phyloP scores from a whole-genome alignment of 2,113 vertebrate genomes.

The Nyctereutes procyonoides region DNA sequence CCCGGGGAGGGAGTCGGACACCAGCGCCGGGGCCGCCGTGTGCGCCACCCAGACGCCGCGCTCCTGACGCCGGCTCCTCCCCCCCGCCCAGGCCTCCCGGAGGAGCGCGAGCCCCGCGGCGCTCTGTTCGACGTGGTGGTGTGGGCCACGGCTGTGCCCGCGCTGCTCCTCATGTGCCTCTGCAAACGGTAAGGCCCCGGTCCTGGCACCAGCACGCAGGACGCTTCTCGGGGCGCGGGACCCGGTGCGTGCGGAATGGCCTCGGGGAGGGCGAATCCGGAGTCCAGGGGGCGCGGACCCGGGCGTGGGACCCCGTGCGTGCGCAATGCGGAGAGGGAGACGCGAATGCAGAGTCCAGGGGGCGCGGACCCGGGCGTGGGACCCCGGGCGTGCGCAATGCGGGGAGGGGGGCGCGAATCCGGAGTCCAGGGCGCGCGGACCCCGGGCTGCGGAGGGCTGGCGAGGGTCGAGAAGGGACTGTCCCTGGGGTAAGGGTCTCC shows the following conservation, averaged over 20 bases:
- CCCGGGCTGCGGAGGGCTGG: too few species aligned
- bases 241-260: rapidly evolving
- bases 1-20: background rate
- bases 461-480: too few species aligned
- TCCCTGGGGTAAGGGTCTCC: background rate
- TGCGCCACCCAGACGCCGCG: rapidly evolving
- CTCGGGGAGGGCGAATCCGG: background rate
- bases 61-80: too few species aligned
- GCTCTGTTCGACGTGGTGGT: background rate
- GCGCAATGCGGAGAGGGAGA: too few species aligned
- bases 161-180: background rate
- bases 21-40: rapidly evolving
- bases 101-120: rapidly evolving
- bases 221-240: too few species aligned
- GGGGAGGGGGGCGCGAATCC: too few species aligned
- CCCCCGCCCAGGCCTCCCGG: background rate
- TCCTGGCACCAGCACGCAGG: background rate
- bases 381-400: too few species aligned
- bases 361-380: too few species aligned
- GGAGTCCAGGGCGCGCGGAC: too few species aligned
- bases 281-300: too few species aligned
- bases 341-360: too few species aligned
- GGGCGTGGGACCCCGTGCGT: too few species aligned
- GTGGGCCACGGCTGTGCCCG: rapidly evolving
- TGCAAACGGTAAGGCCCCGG: background rate